A percentile compares a stretch with the other conserved stretches of the same genome.
Evolutionary conservation across 2,113 vertebrate genomes (phyloP).

Genomic region (Eptesicus fuscus): DNA sequence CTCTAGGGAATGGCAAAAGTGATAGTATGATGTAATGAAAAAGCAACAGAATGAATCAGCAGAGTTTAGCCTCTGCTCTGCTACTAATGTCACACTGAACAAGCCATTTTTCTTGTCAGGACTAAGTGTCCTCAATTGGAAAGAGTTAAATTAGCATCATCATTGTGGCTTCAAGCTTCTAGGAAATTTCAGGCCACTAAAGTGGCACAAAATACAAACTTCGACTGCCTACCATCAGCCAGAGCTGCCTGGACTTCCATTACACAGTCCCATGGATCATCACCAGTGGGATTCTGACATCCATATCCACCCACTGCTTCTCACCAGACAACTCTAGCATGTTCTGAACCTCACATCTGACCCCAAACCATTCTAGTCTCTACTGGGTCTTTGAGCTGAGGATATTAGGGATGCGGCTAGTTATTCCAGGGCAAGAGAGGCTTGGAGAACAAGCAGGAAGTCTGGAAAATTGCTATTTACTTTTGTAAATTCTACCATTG

Average conservation of each 20-base stretch:
- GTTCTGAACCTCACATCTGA: not conserved
- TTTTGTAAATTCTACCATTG: not conserved
- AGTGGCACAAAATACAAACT: not conserved
- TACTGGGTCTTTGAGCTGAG: not conserved
- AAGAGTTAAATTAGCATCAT: not conserved
- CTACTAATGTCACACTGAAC: not conserved
- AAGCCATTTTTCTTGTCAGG: constrained; percentile 18
- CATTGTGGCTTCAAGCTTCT: not conserved
- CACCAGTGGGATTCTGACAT: not conserved
- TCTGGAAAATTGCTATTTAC: not conserved
- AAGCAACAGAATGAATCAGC: not conserved
- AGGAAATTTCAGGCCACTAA: not conserved
- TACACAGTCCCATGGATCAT: not conserved
- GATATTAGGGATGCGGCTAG: not conserved
- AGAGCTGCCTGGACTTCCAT: not conserved
- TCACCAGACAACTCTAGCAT: not conserved
- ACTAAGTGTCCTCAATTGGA: constrained; percentile 5
- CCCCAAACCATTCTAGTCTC: not conserved
- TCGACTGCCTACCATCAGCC: not conserved
- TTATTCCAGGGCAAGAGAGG: not conserved
- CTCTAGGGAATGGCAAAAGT: not conserved
- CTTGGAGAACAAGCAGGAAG: not conserved
- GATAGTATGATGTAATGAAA: not conserved
- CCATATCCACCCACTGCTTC: not conserved
- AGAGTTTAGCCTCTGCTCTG: not conserved